A percentile compares a stretch with the other conserved stretches of the same genome.
These are phyloP conservation scores for Channa maculata DNA, from an alignment of 2,113 vertebrate genomes.

Conservation along the genomic window DNA sequence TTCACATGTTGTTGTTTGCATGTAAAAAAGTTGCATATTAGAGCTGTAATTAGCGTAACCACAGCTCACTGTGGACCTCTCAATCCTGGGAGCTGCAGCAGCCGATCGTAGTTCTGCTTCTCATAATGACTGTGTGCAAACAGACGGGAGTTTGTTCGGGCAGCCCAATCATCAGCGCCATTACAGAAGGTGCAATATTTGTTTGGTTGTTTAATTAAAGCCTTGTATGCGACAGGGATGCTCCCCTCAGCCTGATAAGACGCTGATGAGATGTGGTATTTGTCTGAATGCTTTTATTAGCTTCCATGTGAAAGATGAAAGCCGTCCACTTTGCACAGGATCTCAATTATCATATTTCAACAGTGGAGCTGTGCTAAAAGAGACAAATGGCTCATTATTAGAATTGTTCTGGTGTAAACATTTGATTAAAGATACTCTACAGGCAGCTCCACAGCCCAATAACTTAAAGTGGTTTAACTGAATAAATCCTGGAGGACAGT, in stretches of 20 bases:
- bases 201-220: conserved; percentile 56
- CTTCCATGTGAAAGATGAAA: conserved; percentile 51
- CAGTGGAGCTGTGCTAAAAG: conserved; percentile 18
- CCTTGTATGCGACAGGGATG: background rate
- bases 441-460: conserved; percentile 18
- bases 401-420: conserved; percentile 50
- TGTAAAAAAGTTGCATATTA: too few species aligned
- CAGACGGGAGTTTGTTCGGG: conserved; percentile 23
- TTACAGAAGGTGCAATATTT: conserved; percentile 39
- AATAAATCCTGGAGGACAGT: conserved; percentile 31
- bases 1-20: too few species aligned
- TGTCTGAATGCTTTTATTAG: conserved; percentile 19
- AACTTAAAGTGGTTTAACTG: conserved; percentile 11
- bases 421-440: conserved; percentile 48
- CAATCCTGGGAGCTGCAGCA: background rate
- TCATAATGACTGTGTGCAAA: background rate
- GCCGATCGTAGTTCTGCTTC: background rate
- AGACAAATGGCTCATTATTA: conserved; percentile 50
- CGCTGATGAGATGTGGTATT: conserved; percentile 31
- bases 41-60: too few species aligned
- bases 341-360: conserved; percentile 44
- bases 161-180: conserved; percentile 36
- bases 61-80: too few species aligned
- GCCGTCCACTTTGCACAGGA: conserved; percentile 25
- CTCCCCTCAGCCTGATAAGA: conserved; percentile 14